Evolutionary conservation across 2,797 vertebrate species (phyloP), one percentile per base, ranked within the genome.

Genomic region (Pygocentrus nattereri): DNA sequence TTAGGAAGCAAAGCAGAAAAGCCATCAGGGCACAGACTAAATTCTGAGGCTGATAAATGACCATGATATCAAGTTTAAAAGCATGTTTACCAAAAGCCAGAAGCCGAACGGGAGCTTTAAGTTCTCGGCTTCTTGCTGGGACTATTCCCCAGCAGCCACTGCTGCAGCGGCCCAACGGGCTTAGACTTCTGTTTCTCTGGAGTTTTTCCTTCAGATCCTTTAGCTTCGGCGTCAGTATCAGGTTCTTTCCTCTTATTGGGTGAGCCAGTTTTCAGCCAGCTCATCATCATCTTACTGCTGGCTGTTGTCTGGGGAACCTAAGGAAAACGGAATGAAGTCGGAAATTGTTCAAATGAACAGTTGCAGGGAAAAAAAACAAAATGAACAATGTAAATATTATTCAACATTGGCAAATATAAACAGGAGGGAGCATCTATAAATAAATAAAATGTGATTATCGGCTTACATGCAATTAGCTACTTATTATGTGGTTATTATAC

Each of bases 211-310:
- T 91, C 92, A 30, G 86, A 38, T 0, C 85, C 80, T 38, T 86
- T 44, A 1, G 81, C 77, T 77, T 87, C 79, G 62, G 70, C 56
- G 67, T 93, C 81, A 8, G 38, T 1, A 0, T 83, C 68, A 0
- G 89, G 73, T 30, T 86, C 83, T 80, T 93, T 94, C 82, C 91
- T 93, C 89, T 97, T 98, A 78, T 90, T 90, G 6, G 96, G 91
- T 4, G 93, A 88, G 21, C 90, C 84, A 47, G 82, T 95, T 83
- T 93, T 92, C 84, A 99, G 92, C 98, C 97, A 99, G 58, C 89
- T 92, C 90, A 90, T 89, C 97, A 98, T 96, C 90, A 77, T 91
- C 89, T 95, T 96, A 86, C 94, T 96, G 87, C 96, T 94, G n/a
- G 92, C 92, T 31, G 93, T 95, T 4, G 89, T 82, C 74, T 92